These are phyloP conservation scores for Diploscapter pachys DNA, from an alignment of 1,140 invertebrate genomes.

Conservation along the genomic window DNA sequence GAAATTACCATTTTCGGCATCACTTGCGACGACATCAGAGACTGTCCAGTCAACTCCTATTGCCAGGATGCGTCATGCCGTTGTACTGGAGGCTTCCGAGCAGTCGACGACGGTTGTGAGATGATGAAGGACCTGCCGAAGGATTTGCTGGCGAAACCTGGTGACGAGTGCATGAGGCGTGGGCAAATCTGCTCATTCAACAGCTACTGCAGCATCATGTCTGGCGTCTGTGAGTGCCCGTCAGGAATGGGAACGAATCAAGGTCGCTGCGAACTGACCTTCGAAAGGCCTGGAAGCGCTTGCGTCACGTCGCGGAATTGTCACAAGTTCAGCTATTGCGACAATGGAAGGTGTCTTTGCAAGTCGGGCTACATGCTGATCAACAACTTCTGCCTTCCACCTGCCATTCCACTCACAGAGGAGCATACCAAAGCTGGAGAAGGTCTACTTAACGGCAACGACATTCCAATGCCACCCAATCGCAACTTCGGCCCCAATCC, in stretches of 20 bases:
- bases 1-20: conserved; percentile 6
- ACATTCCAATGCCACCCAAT: not conserved
- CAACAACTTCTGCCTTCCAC: conserved; percentile 19
- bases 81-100: conserved; percentile 46
- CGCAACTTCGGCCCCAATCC: not conserved
- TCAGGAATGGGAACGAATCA: conserved; percentile 45
- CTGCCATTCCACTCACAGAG: not conserved
- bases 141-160: conserved; percentile 40
- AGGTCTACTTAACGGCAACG: not conserved
- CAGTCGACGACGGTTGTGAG: conserved; percentile 42
- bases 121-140: conserved; percentile 20
- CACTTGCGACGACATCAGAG: not conserved
- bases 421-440: not conserved
- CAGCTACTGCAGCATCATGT: conserved; percentile 47
- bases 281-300: conserved; percentile 25
- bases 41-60: conserved; percentile 23
- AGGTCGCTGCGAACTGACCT: conserved; percentile 35
- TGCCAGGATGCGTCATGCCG: conserved; percentile 42
- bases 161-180: conserved; percentile 47
- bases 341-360: conserved; percentile 57
- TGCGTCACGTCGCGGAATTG: conserved; percentile 44
- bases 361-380: conserved; percentile 39
- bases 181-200: conserved; percentile 47
- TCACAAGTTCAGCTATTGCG: conserved; percentile 51
- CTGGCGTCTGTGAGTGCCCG: conserved; percentile 55